phyloP scores from a whole-genome alignment of 2,797 vertebrate species.

The Neopelma chrysocephalum region DNA sequence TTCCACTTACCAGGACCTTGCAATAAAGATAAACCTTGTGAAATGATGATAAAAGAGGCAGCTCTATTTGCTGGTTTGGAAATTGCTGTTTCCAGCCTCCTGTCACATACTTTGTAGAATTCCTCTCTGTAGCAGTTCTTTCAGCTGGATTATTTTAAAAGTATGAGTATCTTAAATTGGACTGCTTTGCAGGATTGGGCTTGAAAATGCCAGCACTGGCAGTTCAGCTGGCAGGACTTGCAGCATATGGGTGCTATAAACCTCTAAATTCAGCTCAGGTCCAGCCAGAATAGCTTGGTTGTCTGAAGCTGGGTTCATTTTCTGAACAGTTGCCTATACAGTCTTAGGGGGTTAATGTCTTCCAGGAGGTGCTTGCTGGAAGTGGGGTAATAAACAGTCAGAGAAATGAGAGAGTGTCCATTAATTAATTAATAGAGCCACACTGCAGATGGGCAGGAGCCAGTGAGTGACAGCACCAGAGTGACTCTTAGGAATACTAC shows the following conservation, averaged over 20 bases:
- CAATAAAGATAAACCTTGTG: neutral
- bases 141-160: slow-evolving; percentile 9
- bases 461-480: neutral
- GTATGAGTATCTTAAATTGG: neutral
- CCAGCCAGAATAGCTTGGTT: neutral
- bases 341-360: neutral
- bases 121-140: neutral
- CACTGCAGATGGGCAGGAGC: neutral
- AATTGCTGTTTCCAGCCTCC: neutral
- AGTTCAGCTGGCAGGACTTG: neutral
- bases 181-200: neutral
- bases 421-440: neutral
- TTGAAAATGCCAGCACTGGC: neutral
- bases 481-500: neutral
- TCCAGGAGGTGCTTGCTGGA: neutral
- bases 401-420: neutral
- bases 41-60: neutral
- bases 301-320: neutral
- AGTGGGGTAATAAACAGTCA: neutral
- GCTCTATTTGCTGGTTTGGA: neutral
- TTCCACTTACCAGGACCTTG: neutral
- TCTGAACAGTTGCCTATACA: neutral
- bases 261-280: neutral
- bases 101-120: neutral
- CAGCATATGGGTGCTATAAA: neutral